These are phyloP conservation scores for Danio albolineatus DNA, from an alignment of 2,797 vertebrate genomes.

Conservation along the genomic window DNA sequence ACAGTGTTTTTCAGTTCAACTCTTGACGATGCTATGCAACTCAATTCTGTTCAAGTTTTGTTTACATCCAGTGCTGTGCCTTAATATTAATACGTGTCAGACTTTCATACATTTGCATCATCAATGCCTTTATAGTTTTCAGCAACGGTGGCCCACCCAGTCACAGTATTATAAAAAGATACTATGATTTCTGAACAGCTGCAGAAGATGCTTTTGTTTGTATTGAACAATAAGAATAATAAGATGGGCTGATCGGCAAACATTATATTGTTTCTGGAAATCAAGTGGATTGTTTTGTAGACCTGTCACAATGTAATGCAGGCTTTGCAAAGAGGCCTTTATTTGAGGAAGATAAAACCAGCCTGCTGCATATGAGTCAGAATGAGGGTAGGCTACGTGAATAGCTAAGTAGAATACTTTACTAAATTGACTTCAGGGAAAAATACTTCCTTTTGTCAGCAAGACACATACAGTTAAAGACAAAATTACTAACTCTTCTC, in stretches of 20 bases:
- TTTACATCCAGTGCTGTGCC: too few species aligned
- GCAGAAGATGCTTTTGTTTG: neutral
- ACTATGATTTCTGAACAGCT: neutral
- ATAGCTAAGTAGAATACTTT: too few species aligned
- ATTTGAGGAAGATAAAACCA: neutral
- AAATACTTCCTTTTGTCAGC: too few species aligned
- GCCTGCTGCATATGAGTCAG: neutral
- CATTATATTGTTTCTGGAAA: neutral
- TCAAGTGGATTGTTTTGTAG: neutral
- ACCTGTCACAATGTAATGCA: conserved; percentile 1
- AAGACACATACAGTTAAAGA: too few species aligned
- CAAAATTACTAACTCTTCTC: too few species aligned
- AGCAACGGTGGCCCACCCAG: neutral
- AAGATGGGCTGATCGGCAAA: neutral
- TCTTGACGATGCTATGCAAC: too few species aligned
- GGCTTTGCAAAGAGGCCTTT: neutral
- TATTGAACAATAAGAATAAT: conserved; percentile 5
- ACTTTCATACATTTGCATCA: neutral
- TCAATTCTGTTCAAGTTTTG: too few species aligned
- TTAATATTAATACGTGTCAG: too few species aligned
- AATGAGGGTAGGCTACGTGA: neutral
- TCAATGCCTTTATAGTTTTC: neutral
- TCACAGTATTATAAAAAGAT: neutral
- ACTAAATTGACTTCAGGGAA: too few species aligned
- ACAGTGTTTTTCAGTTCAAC: too few species aligned